Evolutionary conservation across 92 coral and sea anemone species (phyloP).

Genomic region (Siderastrea siderea): DNA sequence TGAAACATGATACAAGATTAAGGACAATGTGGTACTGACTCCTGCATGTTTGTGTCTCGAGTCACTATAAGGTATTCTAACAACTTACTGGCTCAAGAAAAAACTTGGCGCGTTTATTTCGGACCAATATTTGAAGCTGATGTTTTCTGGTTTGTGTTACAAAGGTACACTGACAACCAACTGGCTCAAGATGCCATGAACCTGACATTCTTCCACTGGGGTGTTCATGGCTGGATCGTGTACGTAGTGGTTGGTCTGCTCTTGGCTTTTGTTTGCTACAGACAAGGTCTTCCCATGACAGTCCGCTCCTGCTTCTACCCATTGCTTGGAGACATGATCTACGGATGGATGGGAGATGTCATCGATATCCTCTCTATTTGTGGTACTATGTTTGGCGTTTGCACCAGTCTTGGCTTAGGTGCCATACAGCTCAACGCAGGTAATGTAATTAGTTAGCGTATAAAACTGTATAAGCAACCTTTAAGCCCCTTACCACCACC

Average conservation of each 20-base stretch:
- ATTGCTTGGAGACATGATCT: constrained; percentile 86
- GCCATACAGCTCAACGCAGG: constrained; percentile 87
- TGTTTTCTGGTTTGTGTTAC: not conserved
- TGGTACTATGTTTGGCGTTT: constrained; percentile 95
- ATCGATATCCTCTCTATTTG: constrained; percentile 89
- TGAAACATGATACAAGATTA: too few species aligned
- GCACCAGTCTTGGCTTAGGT: constrained; percentile 97
- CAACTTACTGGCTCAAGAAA: too few species aligned
- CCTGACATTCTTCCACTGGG: constrained; percentile 95
- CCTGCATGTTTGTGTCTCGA: too few species aligned
- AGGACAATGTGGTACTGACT: too few species aligned
- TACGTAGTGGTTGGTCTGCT: constrained; percentile 92
- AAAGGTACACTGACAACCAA: constrained; percentile 86
- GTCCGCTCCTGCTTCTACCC: constrained; percentile 95
- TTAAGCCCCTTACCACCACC: too few species aligned
- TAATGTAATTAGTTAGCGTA: not conserved
- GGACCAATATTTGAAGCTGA: not conserved
- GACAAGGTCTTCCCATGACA: constrained; percentile 91
- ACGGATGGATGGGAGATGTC: constrained; percentile 85
- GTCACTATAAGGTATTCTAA: too few species aligned
- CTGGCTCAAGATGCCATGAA: constrained; percentile 93
- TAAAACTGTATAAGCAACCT: not conserved
- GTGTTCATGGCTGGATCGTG: constrained; percentile 95
- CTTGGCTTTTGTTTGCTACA: constrained; percentile 83
- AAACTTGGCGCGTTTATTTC: too few species aligned